Conservation (phyloP, 2,797 vertebrate species). For the Remorina albescens region DNA sequence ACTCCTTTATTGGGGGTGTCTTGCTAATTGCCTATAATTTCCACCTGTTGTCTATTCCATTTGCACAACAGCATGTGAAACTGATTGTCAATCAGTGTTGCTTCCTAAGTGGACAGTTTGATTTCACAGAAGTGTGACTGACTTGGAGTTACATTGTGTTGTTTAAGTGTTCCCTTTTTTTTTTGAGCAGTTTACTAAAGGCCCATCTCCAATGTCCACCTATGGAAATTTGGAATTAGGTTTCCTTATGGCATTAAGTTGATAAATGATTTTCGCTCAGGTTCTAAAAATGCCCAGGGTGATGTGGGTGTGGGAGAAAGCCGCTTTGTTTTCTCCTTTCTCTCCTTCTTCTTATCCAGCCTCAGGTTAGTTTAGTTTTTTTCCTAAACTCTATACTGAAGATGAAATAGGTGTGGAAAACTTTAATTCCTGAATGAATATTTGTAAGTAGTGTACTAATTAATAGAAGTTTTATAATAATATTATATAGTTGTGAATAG, state of each 20-base stretch:
- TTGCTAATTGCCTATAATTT: no score
- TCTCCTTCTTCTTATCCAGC: background rate
- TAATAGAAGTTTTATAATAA: no score
- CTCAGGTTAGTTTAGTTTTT: background rate
- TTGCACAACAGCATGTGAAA: no score
- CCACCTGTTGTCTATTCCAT: no score
- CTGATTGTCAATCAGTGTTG: no score
- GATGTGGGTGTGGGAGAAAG: constrained; percentile 4
- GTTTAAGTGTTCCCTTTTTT: no score
- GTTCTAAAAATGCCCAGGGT: constrained; percentile 58
- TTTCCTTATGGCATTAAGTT: constrained; percentile 56
- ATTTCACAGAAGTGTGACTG: no score
- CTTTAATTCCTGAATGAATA: background rate
- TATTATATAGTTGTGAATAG: no score
- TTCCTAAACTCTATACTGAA: background rate
- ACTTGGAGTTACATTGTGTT: no score
- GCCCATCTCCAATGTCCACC: constrained; percentile 35
- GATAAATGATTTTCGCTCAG: constrained; percentile 55
- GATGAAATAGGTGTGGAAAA: background rate
- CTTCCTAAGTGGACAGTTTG: no score
- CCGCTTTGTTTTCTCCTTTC: background rate
- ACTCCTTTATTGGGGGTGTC: no score
- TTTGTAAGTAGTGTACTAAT: background rate
- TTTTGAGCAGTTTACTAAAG: no score
- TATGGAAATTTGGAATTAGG: constrained; percentile 43